Percentiles rank a stretch among this genome's conserved stretches.
These are phyloP conservation scores for Semicossyphus pulcher DNA, from an alignment of 2,113 vertebrate species.

Conservation along the genomic window DNA sequence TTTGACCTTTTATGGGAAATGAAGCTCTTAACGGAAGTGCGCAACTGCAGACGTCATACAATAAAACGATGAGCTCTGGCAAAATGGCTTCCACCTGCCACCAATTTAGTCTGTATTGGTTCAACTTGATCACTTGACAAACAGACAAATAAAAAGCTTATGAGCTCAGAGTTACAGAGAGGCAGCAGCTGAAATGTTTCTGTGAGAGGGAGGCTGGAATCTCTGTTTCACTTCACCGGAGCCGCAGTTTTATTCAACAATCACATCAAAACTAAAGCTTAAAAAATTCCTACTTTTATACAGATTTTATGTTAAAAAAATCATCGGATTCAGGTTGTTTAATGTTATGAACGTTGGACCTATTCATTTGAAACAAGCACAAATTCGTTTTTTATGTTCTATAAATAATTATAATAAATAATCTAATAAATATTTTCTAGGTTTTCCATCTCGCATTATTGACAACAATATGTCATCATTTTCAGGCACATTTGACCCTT, in stretches of 20 bases:
- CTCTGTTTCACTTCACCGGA: neutral
- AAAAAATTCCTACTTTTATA: neutral
- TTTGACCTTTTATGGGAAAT: slow-evolving; percentile 52
- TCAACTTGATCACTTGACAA: slow-evolving; percentile 33
- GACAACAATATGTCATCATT: too few species aligned
- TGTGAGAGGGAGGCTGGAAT: neutral
- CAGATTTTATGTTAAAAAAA: neutral
- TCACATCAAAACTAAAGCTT: neutral
- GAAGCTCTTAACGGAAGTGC: slow-evolving; percentile 33
- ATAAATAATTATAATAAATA: neutral
- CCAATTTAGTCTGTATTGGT: slow-evolving; percentile 11
- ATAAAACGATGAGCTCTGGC: slow-evolving; percentile 26
- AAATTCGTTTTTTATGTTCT: neutral
- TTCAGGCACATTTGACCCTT: too few species aligned
- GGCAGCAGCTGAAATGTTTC: neutral
- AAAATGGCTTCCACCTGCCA: slow-evolving; percentile 36
- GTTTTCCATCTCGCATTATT: too few species aligned
- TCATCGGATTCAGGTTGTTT: too few species aligned
- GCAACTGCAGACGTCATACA: slow-evolving; percentile 48
- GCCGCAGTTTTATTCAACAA: neutral
- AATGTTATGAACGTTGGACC: neutral
- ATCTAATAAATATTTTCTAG: neutral
- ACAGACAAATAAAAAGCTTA: slow-evolving; percentile 23
- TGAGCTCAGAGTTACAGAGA: neutral
- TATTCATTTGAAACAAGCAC: neutral